Evolutionary conservation across 2,797 vertebrate genomes (phyloP), one percentile per base, ranked within the genome.

Genomic region (Microctenopoma lineatum): DNA sequence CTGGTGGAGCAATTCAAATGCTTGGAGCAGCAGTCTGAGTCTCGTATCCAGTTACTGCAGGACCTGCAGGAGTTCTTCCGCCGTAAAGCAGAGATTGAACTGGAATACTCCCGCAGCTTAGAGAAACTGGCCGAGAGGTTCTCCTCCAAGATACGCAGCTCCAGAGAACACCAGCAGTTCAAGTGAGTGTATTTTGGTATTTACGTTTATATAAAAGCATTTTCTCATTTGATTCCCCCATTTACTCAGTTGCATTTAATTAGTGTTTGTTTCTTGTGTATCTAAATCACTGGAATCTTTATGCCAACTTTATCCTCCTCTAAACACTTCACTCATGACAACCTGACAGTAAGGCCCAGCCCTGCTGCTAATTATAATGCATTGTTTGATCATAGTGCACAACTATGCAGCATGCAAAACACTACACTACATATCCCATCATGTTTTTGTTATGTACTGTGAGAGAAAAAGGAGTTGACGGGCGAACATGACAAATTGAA

Each of bases 31-130:
- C 98, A 99, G 85, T 98, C 97, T 0, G 98, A 99, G 85, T 97
- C 97, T 0, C 95, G 97, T 1, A 95, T 99, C 89, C 96, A 99
- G 87, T 94, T 99, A 90, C 95, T 99, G 55, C 98, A 99, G 90
- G 98, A 99, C 89, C 95, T 99, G 81, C 98, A 99, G 93, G 98
- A 99, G 83, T 99, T 99, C 92, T 99, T 99, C 87, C 96, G 97
- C 56, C 95, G 97, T 80, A 99, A 99, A 89, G 96, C 97, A 0
- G 98, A 99, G 94, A 96, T 99, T 1, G 96, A 99, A 85, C 93
- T 99, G 52, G 98, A 99, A 84, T 98, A 98, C 56, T 99, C 98
- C 3, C 94, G 97, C 46, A 98, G 97, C 91, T 92, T 99, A 88
- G 98, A 99, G 85, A 99, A 99, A 73, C 93, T 99, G 88, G 96